These are phyloP conservation scores for Sphinx pinastri DNA, from an alignment of 2,888 invertebrate genomes.

Conservation along the genomic window DNA sequence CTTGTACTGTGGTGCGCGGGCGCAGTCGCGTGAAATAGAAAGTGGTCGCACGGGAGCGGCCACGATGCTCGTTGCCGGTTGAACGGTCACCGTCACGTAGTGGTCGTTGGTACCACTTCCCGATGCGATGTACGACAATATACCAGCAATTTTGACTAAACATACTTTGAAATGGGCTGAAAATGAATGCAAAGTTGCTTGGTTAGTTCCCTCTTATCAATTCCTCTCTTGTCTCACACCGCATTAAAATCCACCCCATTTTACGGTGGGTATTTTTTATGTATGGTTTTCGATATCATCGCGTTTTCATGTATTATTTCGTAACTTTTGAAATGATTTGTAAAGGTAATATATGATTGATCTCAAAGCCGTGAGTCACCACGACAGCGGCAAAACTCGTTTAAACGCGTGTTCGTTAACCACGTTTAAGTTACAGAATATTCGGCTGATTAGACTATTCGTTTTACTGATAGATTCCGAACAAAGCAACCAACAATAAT, in stretches of 20 bases:
- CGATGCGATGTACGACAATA: neutral
- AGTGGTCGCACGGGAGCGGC: conserved; percentile 16
- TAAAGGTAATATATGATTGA: too few relatives aligned
- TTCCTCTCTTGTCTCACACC: too few relatives aligned
- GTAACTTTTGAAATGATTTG: too few relatives aligned
- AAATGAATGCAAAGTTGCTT: neutral
- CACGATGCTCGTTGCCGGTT: conserved; percentile 3
- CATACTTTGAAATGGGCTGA: neutral
- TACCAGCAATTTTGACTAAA: neutral
- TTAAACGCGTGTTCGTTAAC: conserved; percentile 1
- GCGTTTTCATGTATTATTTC: too few relatives aligned
- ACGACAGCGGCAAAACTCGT: conserved; percentile 3
- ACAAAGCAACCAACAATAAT: neutral
- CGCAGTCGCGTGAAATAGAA: conserved; percentile 23
- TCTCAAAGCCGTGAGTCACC: neutral
- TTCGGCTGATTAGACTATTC: neutral
- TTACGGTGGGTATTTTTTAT: too few relatives aligned
- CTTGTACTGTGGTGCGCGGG: conserved; percentile 5
- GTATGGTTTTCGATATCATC: too few relatives aligned
- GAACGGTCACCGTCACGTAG: conserved; percentile 16
- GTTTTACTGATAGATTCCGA: neutral
- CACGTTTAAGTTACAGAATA: neutral
- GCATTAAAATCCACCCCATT: too few relatives aligned
- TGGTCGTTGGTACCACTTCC: neutral
- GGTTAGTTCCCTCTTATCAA: too few relatives aligned